Evolutionary conservation across 2,113 vertebrate genomes (phyloP).

Genomic region (Scalopus aquaticus): DNA sequence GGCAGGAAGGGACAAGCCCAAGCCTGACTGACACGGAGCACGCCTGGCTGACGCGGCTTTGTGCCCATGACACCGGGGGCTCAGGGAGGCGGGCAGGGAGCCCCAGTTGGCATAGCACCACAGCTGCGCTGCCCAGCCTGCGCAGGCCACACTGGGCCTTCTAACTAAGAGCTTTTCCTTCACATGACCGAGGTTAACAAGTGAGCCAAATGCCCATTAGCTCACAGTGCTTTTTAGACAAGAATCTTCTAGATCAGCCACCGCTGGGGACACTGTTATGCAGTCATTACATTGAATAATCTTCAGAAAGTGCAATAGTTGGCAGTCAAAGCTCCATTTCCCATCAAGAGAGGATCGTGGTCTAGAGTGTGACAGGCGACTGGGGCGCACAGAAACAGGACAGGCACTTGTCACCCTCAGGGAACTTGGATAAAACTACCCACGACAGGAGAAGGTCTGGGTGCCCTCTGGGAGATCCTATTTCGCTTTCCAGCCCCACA

Average conservation of each 20-base stretch:
- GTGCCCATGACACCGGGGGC: too few relatives aligned
- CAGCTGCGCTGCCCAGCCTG: too few relatives aligned
- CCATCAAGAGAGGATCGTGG: not conserved
- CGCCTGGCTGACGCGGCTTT: too few relatives aligned
- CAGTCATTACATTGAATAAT: not conserved
- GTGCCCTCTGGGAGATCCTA: not conserved
- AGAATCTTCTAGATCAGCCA: not conserved
- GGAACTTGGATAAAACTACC: not conserved
- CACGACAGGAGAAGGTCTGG: not conserved
- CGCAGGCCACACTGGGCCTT: accelerated
- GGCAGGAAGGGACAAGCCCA: not conserved
- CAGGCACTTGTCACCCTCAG: not conserved
- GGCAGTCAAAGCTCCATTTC: not conserved
- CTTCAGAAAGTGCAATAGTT: not conserved
- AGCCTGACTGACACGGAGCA: not conserved
- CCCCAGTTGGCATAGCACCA: not conserved
- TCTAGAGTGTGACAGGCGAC: not conserved
- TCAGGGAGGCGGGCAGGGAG: too few relatives aligned
- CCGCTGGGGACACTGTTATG: not conserved
- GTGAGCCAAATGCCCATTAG: not conserved
- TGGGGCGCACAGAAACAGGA: not conserved
- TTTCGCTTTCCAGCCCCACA: not conserved
- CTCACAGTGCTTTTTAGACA: not conserved
- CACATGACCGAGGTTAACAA: not conserved
- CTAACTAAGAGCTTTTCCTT: not conserved